Conservation (phyloP, 2,113 vertebrate genomes). For the Xenus cinereus region DNA sequence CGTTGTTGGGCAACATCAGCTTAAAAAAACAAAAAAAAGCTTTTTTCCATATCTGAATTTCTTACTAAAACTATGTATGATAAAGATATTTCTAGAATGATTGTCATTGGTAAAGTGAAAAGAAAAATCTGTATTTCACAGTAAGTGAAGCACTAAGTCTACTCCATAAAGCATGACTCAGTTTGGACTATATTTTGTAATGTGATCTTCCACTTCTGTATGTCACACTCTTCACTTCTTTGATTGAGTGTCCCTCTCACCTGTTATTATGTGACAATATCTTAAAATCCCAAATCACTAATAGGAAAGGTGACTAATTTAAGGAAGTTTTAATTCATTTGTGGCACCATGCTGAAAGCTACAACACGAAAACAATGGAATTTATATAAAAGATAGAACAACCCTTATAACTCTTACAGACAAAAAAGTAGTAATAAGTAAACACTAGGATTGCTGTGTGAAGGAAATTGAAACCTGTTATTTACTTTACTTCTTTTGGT, state of each 20-base stretch:
- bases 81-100: neutral
- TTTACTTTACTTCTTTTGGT: neutral
- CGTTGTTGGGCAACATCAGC: neutral
- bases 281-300: neutral
- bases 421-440: neutral
- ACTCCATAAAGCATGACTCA: neutral
- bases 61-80: neutral
- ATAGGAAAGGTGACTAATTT: neutral
- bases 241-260: neutral
- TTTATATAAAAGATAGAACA: neutral
- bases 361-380: neutral
- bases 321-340: neutral
- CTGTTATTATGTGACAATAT: neutral
- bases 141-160: neutral
- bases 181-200: neutral
- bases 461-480: neutral
- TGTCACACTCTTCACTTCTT: neutral
- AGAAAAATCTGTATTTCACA: neutral
- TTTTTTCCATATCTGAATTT: neutral
- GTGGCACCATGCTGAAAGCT: neutral
- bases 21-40: fast-evolving
- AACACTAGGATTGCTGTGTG: neutral
- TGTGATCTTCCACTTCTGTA: neutral
- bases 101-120: neutral
- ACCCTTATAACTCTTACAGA: neutral